Evolutionary conservation across 2,797 vertebrate genomes (phyloP), one percentile per base, ranked within the genome.

Genomic region (Tokudaia muenninki): DNA sequence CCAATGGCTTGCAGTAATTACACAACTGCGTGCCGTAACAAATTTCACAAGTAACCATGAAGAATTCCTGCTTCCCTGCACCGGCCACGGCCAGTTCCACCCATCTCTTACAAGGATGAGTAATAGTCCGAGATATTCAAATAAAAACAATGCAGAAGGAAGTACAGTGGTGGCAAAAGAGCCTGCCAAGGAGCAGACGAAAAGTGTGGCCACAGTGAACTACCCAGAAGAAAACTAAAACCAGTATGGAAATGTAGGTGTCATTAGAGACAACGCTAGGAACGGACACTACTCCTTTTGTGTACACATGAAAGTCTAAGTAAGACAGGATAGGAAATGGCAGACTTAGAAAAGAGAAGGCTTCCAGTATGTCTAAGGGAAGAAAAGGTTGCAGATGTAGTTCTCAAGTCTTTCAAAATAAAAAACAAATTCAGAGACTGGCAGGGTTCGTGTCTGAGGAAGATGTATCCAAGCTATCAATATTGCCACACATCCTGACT

Each of bases 271-370:
- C 55, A 84, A 75, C 59, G 78, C 24, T 84, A 90, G 87, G 29
- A 93, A 90, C 87, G 91, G 67, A 61, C 37, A 61, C 4, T 19
- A 57, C n/a, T 79, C 70, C 89, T 41, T 47, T 52, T 88, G 26
- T 96, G 50, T 88, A 74, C 14, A 50, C 3, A 57, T 31, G 92
- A 88, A 92, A 91, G 37, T 74, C 19, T 92, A 97, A 93, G 84
- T 55, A 93, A 94, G 24, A 75, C 57, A 50, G 81, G 72, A 91
- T 5, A 88, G 14, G 31, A 90, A 75, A 83, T 31, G 10, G 82
- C 7, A 59, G 0, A 52, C 14, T 67, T 3, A 4, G 26, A 83
- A 81, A 87, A 77, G 2, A 94, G 57, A 34, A 47, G 74, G 90
- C 61, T 77, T 3, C 7, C 9, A 88, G 0, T n/a, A 75, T 29